These are phyloP conservation scores for Pasiphila rectangulata DNA, from an alignment of 2,888 invertebrate species.

Conservation along the genomic window DNA sequence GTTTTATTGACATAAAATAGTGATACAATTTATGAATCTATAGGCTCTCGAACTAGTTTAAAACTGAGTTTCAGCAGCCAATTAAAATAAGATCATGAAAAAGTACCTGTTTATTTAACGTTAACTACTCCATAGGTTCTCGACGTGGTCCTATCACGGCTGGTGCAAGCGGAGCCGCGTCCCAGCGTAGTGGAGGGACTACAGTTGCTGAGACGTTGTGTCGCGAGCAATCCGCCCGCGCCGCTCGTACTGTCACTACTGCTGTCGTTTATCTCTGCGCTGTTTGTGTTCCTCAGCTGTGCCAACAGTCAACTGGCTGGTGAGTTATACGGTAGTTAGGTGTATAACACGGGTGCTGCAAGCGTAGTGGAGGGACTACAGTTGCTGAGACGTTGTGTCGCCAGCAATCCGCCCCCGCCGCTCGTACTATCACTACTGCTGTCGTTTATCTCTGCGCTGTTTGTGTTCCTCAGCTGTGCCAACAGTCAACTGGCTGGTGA, in stretches of 20 bases:
- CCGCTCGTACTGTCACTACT: conserved; percentile 90
- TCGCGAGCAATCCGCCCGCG: conserved; percentile 87
- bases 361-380: conserved; percentile 80
- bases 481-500: conserved; percentile 86
- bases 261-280: conserved; percentile 94
- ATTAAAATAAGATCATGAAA: too few relatives aligned
- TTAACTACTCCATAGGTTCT: conserved; percentile 73
- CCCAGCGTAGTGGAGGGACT: conserved; percentile 89
- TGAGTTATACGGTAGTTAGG: too few relatives aligned
- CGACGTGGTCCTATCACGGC: conserved; percentile 91
- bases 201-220: conserved; percentile 88
- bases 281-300: conserved; percentile 94
- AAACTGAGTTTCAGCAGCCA: too few relatives aligned
- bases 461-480: conserved; percentile 94
- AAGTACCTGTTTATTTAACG: too few relatives aligned
- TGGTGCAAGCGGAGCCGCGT: conserved; percentile 85
- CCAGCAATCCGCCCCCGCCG: conserved; percentile 88
- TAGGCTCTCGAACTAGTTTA: too few relatives aligned
- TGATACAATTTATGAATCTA: too few relatives aligned
- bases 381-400: conserved; percentile 79
- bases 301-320: conserved; percentile 89
- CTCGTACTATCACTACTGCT: conserved; percentile 89
- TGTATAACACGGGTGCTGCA: conserved; percentile 89
- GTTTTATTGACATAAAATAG: too few relatives aligned
- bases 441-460: conserved; percentile 95